Percentiles rank a stretch among this genome's conserved stretches.
Evolutionary conservation across 1,140 invertebrate species (phyloP).

Genomic region (Panagrolaimus sp.): DNA sequence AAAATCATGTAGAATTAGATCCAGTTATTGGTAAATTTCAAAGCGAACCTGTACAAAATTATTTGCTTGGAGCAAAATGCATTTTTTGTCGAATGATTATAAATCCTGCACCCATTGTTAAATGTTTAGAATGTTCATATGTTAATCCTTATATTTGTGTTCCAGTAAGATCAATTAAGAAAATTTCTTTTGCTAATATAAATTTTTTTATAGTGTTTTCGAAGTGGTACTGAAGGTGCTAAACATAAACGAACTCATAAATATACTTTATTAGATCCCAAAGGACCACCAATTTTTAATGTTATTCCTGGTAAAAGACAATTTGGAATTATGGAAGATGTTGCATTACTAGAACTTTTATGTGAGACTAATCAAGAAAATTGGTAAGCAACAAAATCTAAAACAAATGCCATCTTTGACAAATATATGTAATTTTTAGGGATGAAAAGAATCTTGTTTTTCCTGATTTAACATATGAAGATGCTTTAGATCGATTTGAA

Average conservation of each 20-base stretch:
- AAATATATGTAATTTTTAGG: too few relatives aligned
- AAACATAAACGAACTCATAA: neutral
- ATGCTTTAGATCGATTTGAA: neutral
- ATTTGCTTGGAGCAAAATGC: neutral
- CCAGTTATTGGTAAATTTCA: neutral
- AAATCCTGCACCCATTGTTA: neutral
- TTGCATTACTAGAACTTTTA: too few relatives aligned
- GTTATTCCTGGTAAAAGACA: neutral
- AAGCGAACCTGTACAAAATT: neutral
- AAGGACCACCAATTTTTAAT: neutral
- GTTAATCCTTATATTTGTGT: neutral
- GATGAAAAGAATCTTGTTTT: conserved; percentile 5
- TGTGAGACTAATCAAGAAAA: too few relatives aligned
- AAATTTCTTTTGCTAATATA: neutral
- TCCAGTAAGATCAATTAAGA: neutral
- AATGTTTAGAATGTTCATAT: neutral
- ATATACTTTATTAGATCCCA: neutral
- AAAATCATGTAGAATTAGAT: neutral
- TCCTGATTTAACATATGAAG: neutral
- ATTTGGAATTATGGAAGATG: neutral
- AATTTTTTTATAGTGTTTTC: neutral
- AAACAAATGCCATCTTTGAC: too few relatives aligned
- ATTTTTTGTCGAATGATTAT: conserved; percentile 3
- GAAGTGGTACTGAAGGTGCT: neutral
- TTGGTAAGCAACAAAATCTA: too few relatives aligned